Evolutionary conservation across 2,113 vertebrate species (phyloP).

Genomic region (Coturnix japonica): DNA sequence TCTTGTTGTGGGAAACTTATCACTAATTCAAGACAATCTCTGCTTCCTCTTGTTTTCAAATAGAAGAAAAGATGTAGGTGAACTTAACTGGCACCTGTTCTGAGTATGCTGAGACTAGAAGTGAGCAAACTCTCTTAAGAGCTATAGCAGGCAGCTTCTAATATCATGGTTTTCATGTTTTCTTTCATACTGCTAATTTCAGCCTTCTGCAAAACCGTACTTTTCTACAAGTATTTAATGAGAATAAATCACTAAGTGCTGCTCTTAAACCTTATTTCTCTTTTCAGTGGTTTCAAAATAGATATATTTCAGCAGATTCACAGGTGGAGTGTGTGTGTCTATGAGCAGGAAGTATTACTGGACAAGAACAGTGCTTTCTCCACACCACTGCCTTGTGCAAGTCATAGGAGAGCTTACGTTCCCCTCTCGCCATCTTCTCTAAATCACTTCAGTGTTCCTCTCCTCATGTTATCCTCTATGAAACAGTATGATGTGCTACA

Average conservation of each 20-base stretch:
- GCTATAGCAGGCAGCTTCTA: not conserved
- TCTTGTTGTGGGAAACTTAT: not conserved
- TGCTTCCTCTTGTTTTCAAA: not conserved
- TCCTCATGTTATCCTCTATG: not conserved
- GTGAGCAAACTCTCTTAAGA: not conserved
- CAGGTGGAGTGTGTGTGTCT: too few relatives aligned
- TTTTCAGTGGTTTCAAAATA: not conserved
- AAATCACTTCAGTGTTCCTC: not conserved
- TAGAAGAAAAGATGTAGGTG: not conserved
- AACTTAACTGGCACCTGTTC: not conserved
- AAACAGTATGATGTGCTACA: not conserved
- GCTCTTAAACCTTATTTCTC: not conserved
- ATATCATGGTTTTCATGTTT: not conserved
- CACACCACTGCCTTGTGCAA: not conserved
- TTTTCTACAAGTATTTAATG: not conserved
- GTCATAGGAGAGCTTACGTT: accelerated
- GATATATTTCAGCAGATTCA: not conserved
- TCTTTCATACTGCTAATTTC: not conserved
- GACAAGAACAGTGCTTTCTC: not conserved
- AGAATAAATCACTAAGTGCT: not conserved
- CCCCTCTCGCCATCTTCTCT: not conserved
- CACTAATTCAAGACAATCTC: not conserved
- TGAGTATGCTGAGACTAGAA: not conserved
- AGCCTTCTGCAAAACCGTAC: not conserved
- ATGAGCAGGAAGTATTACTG: not conserved